Conservation (phyloP, 2,797 vertebrate genomes). For the Falco naumanni region DNA sequence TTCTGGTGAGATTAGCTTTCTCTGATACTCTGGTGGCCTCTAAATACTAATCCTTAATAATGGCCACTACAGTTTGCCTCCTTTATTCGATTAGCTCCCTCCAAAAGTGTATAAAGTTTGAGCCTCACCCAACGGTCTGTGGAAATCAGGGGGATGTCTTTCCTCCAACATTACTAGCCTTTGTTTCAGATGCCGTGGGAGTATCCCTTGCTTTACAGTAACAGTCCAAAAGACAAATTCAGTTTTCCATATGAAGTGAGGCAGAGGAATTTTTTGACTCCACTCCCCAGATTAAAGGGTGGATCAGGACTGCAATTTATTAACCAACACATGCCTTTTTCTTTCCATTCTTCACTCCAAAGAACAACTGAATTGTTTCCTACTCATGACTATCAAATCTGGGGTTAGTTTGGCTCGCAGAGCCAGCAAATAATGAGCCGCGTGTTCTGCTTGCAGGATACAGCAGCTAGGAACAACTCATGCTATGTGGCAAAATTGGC, state of each 20-base stretch:
- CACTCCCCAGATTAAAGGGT: background rate
- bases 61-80: background rate
- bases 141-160: background rate
- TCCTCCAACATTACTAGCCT: background rate
- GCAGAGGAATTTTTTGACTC: conserved; percentile 33
- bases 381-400: background rate
- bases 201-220: background rate
- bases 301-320: background rate
- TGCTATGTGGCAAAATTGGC: background rate
- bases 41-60: background rate
- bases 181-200: conserved; percentile 43
- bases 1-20: background rate
- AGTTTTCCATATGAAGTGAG: conserved; percentile 12
- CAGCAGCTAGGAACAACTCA: background rate
- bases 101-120: background rate
- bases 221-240: background rate
- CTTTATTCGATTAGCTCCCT: background rate
- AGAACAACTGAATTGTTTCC: conserved; percentile 38
- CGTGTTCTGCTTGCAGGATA: background rate
- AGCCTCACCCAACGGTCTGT: conserved; percentile 11
- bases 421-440: conserved; percentile 1
- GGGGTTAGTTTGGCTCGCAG: background rate
- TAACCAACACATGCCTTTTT: conserved; percentile 9
- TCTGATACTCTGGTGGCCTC: background rate
- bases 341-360: conserved; percentile 33